Evolutionary conservation across 1,140 invertebrate species (phyloP), one percentile per base, ranked within the genome.

Genomic region (Ceratina calcarata): DNA sequence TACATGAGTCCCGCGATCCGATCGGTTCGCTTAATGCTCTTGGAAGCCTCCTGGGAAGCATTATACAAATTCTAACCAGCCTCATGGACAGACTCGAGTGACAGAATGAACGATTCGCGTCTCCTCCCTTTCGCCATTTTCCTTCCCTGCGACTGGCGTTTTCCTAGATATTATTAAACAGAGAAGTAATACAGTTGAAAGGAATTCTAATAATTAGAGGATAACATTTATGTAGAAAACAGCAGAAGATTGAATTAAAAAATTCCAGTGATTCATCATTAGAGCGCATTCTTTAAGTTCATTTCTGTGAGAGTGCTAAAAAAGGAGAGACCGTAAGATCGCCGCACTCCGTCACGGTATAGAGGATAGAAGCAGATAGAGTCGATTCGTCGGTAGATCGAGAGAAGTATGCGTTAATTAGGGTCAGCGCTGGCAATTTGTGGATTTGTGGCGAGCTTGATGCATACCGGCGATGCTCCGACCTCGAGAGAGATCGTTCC

Each of bases 351-450:
- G 24, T 8, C 16, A 20, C 6, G n/a, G 57, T 0, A 1, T 16
- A 7, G 62, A 22, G 13, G 51, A 65, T 62, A 53, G 81, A 10
- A 45, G 37, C 37, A 6, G 37, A 80, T 69, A 66, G 74, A 86
- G 66, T 81, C 85, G 66, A 83, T 71, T 45, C 37, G 76, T 73
- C 74, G 79, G 78, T 61, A 72, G 78, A 82, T 84, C 72, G 67
- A 45, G 74, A 84, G 77, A 86, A 88, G 87, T 86, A 85, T 84
- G 87, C 86, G 78, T 82, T 88, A 87, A 88, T 88, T 87, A 88
- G 81, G 84, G 84, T 84, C 80, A 77, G 81, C 71, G 79, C 58
- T 71, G 73, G 83, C 83, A 86, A 88, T 87, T 85, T 87, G 86
- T 80, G 86, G 87, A 88, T 88, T 88, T 84, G 86, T 68, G 86